Base-by-base conservation (phyloP, 2,888 invertebrate genomes). In the Dryadula phaetusa region DNA sequence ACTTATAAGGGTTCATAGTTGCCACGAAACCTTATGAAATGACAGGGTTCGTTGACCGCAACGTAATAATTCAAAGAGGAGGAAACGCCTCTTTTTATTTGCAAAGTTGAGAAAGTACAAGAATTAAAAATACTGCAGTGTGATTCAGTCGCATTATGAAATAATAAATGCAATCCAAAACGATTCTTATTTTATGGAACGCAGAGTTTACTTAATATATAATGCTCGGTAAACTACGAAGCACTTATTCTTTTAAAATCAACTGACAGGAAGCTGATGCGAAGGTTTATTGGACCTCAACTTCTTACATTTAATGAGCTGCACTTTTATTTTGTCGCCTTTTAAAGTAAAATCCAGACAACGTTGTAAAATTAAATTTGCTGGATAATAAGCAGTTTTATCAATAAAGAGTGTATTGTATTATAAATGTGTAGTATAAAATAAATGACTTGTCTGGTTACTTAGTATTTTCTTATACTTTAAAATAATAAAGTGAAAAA, bases 41-140 rank as follows among this genome's bases (percentile, higher is more conserved):
- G 56, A 46, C 40, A n/a, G 66, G 62, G 71, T 69, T 67, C 71
- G 64, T 42, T 69, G 69, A 69, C 69, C 71, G 64, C 66, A 61
- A 52, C 63, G 66, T 66, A 66, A 69, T 71, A 69, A 71, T 71
- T 70, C 66, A 64, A 69, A 71, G 71, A 69, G 66, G 64, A 71
- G 71, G 69, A 67, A 71, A 69, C 62, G 62, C 66, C 66, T 69
- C 60, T 64, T 69, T 71, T 67, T 66, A 64, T 69, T 69, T 64
- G 71, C 69, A 68, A 66, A 66, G 58, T 71, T 67, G 64, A 65
- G 42, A 69, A 70, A 71, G 64, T 71, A 64, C 66, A 71, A 64
- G 71, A 71, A 60, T 60, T 60, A 44, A 60, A 60, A 71, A 71
- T 69, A 71, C 66, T 66, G 70, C 69, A 66, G 69, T 56, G 64